Conservation (phyloP, 1,140 invertebrate species). For the Venturia canescens region DNA sequence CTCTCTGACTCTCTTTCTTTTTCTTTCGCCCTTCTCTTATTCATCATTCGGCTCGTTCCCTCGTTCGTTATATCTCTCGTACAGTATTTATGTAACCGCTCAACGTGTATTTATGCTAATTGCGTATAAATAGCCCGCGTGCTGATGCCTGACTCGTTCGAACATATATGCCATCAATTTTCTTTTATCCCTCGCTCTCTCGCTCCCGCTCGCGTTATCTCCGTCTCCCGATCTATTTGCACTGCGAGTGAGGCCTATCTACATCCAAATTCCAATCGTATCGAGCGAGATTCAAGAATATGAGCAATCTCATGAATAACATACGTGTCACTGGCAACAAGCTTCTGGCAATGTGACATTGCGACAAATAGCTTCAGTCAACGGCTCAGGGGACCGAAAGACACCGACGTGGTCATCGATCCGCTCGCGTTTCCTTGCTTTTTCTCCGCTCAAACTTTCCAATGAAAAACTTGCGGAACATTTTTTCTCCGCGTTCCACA, state of each 20-base stretch:
- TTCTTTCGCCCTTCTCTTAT: background rate
- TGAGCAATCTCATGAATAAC: background rate
- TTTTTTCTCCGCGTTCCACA: too few relatives aligned
- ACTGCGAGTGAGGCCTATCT: background rate
- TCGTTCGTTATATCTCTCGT: slow-evolving; percentile 23
- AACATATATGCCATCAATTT: background rate
- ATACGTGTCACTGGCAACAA: background rate
- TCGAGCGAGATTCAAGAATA: background rate
- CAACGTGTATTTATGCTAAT: slow-evolving; percentile 41
- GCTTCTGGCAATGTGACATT: background rate
- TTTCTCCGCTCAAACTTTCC: background rate
- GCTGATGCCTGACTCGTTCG: slow-evolving; percentile 20
- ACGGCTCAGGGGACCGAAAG: background rate
- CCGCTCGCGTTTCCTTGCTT: background rate
- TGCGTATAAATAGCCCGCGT: slow-evolving; percentile 32
- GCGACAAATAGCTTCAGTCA: background rate
- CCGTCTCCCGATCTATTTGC: background rate
- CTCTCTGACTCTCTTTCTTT: background rate
- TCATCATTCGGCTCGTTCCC: slow-evolving; percentile 28
- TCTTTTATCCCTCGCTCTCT: background rate
- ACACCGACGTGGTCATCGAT: background rate
- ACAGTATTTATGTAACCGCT: slow-evolving; percentile 38
- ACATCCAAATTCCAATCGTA: slow-evolving; percentile 19
- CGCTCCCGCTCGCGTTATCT: background rate
- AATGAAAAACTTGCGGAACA: background rate